Percentiles rank a stretch among this genome's conserved stretches.
Conservation (phyloP, 2,797 vertebrate genomes). For the Tokudaia muenninki region DNA sequence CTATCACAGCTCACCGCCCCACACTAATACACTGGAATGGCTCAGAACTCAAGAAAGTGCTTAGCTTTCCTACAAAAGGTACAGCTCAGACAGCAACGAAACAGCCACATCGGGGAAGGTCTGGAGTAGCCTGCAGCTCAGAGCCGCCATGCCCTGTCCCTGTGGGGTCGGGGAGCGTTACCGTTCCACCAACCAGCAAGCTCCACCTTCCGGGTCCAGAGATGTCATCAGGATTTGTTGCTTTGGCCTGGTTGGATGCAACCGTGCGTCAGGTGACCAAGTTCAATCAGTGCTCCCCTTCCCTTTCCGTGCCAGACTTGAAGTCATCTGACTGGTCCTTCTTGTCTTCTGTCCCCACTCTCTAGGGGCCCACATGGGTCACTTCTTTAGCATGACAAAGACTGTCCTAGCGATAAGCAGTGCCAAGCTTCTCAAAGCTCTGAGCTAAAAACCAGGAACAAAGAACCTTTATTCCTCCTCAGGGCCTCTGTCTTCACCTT, state of each 20-base stretch:
- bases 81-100: background rate
- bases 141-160: background rate
- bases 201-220: background rate
- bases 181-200: background rate
- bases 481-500: background rate
- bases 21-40: background rate
- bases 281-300: background rate
- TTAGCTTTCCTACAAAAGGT: background rate
- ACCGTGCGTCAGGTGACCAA: background rate
- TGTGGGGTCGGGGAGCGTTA: accelerated
- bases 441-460: background rate
- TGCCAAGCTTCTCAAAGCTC: background rate
- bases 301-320: background rate
- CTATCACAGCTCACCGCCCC: no score
- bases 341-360: background rate
- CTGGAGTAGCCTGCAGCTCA: background rate
- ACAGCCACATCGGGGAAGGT: background rate
- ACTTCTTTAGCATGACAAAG: background rate
- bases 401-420: background rate
- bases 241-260: background rate
- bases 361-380: background rate
- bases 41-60: background rate
- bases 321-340: background rate
- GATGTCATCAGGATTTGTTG: background rate
- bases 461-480: background rate